Conservation (phyloP, 2,888 invertebrate genomes). For the Sympetrum striolatum region DNA sequence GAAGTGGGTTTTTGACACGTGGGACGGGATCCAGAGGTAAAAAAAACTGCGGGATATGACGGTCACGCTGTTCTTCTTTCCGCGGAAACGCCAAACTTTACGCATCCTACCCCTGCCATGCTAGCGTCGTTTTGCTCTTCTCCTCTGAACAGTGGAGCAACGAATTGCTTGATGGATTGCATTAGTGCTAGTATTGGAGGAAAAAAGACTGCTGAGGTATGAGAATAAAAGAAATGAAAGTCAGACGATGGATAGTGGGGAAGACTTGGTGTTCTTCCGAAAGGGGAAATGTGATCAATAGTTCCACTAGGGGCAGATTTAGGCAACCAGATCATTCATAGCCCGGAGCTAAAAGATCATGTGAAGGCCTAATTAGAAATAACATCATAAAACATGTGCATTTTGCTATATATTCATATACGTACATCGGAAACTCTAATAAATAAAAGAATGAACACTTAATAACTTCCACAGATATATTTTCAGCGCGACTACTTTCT, state of each 20-base stretch:
- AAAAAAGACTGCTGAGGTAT: background rate
- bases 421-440: too few species aligned
- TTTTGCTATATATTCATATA: too few species aligned
- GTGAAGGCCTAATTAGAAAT: too few species aligned
- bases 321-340: too few species aligned
- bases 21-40: background rate
- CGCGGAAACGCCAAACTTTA: background rate
- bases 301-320: too few species aligned
- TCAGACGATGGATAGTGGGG: background rate
- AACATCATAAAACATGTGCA: too few species aligned
- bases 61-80: background rate
- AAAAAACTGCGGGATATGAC: background rate
- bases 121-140: background rate
- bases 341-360: too few species aligned
- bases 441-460: too few species aligned
- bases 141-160: background rate
- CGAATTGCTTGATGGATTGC: background rate
- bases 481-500: too few species aligned
- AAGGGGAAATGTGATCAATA: too few species aligned
- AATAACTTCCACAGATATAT: too few species aligned
- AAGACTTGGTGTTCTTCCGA: background rate
- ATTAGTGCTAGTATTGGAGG: background rate
- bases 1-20: background rate
- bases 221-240: background rate
- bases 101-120: too few species aligned